Conservation (phyloP, 2,888 invertebrate genomes). For the Sturmia bella region DNA sequence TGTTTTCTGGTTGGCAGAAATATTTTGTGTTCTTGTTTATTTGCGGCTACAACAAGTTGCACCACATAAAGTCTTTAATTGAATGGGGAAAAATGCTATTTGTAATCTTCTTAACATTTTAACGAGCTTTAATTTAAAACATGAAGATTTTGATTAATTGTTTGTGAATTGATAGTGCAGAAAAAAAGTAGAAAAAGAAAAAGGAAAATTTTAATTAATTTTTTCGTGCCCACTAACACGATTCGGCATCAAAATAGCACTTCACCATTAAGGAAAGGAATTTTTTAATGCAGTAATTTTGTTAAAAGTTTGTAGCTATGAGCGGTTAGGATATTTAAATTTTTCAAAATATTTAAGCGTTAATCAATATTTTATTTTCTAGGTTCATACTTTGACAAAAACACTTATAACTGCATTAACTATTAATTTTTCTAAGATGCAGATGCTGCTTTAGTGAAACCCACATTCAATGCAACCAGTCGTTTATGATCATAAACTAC, state of each 20-base stretch:
- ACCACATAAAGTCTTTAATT: constrained; percentile 34
- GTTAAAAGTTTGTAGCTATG: not conserved
- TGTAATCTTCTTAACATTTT: constrained; percentile 66
- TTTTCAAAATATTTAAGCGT: too few species aligned
- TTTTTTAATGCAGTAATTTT: not conserved
- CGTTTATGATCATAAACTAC: not conserved
- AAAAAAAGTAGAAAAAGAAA: constrained; percentile 6
- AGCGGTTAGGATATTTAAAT: too few species aligned
- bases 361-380: too few species aligned
- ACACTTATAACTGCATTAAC: too few species aligned
- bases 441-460: constrained; percentile 33
- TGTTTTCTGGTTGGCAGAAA: constrained; percentile 4
- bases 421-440: not conserved
- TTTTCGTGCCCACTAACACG: not conserved
- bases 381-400: not conserved
- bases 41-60: constrained; percentile 38
- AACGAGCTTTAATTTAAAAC: constrained; percentile 67
- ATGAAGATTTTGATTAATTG: constrained; percentile 68
- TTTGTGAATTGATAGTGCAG: constrained; percentile 46
- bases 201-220: constrained; percentile 54
- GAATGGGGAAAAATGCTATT: constrained; percentile 54
- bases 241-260: not conserved
- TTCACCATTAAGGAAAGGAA: not conserved
- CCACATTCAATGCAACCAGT: not conserved
- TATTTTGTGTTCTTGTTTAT: not conserved